phyloP scores from a whole-genome alignment of 2,888 invertebrate species.

The Drosophila buzzatii region DNA sequence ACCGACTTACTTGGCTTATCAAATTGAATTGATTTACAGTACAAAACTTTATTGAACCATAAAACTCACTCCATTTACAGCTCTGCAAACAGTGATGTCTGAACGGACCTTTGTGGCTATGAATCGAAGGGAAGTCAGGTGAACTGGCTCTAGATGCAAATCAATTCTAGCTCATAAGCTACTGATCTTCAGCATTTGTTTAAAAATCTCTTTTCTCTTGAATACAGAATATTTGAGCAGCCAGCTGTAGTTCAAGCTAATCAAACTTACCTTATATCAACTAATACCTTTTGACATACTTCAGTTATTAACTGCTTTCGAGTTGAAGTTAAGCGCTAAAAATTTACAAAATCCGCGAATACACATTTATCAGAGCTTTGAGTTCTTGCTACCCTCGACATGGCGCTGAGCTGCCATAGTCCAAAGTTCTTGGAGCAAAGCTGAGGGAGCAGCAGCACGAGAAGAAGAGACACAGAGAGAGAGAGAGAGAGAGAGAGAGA shows the following conservation, averaged over 20 bases:
- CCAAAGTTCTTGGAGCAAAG: constrained; percentile 43
- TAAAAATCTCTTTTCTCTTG: neutral
- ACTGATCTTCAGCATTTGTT: neutral
- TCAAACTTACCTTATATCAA: neutral
- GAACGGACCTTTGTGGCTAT: neutral
- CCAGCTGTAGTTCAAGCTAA: neutral
- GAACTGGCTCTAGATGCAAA: neutral
- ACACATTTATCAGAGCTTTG: constrained; percentile 42
- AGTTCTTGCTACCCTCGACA: constrained; percentile 53
- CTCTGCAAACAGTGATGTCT: neutral
- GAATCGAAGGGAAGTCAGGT: neutral
- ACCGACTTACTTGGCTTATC: neutral
- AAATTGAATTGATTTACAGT: neutral
- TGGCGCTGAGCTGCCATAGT: constrained; percentile 27
- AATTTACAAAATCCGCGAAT: constrained; percentile 16
- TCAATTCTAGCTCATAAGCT: neutral
- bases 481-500: neutral
- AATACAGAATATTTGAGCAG: neutral
- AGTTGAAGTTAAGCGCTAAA: constrained; percentile 20
- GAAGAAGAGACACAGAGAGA: neutral
- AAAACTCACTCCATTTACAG: neutral
- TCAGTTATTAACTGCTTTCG: constrained; percentile 16
- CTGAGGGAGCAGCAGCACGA: neutral
- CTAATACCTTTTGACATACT: constrained; percentile 1
- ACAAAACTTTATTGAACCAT: neutral